These are phyloP conservation scores for Oreotrochilus melanogaster DNA, from an alignment of 2,113 vertebrate species.

Conservation along the genomic window DNA sequence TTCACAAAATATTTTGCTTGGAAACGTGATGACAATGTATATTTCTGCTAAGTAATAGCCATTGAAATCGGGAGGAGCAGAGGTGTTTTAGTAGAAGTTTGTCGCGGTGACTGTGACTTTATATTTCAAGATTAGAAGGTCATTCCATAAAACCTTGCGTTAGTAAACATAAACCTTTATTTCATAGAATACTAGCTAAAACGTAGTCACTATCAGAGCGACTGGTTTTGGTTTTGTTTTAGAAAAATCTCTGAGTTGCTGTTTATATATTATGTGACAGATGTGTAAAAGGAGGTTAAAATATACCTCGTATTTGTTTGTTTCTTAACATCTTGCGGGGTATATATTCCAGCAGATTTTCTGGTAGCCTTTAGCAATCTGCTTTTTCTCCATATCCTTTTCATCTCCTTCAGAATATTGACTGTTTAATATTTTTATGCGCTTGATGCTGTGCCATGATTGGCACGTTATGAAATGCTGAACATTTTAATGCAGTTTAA, in stretches of 20 bases:
- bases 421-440: neutral
- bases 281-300: neutral
- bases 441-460: neutral
- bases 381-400: conserved; percentile 1
- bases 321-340: neutral
- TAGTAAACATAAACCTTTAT: neutral
- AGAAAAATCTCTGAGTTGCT: neutral
- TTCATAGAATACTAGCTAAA: neutral
- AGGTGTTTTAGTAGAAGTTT: conserved; percentile 32
- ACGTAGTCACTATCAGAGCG: neutral
- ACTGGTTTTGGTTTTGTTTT: neutral
- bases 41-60: neutral
- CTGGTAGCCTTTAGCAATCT: neutral
- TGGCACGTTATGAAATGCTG: neutral
- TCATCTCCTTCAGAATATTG: neutral
- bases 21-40: neutral
- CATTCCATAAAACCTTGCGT: neutral
- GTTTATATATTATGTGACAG: neutral
- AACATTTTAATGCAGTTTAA: neutral
- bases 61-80: neutral
- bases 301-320: neutral
- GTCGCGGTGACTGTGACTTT: neutral
- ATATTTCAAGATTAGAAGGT: conserved; percentile 1
- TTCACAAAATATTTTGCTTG: neutral
- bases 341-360: neutral